Evolutionary conservation across 2,888 invertebrate genomes (phyloP).

Genomic region (Melieria omissa): DNA sequence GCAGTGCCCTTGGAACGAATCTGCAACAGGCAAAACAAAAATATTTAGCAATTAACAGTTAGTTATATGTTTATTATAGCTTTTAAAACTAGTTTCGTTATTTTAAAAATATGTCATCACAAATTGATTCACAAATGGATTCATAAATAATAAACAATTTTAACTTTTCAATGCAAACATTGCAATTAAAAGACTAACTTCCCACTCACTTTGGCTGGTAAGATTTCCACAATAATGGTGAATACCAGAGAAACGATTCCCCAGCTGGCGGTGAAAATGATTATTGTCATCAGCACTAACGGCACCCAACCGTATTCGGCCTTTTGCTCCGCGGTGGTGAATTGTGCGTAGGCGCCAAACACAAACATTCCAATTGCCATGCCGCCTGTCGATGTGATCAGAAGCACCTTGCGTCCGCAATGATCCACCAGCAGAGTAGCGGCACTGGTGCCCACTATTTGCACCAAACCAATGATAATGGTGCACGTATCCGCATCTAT

Average conservation of each 20-base stretch:
- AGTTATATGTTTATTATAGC: too few species aligned
- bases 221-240: slow-evolving; percentile 59
- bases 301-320: slow-evolving; percentile 56
- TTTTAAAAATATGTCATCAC: too few species aligned
- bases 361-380: slow-evolving; percentile 52
- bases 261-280: slow-evolving; percentile 57
- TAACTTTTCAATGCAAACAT: too few species aligned
- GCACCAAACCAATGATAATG: slow-evolving; percentile 59
- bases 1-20: slow-evolving; percentile 58
- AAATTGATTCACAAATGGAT: too few species aligned
- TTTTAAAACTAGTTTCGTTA: too few species aligned
- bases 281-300: slow-evolving; percentile 55
- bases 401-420: slow-evolving; percentile 57
- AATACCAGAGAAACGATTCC: slow-evolving; percentile 60
- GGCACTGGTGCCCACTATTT: slow-evolving; percentile 58
- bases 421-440: slow-evolving; percentile 59
- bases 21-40: slow-evolving; percentile 46
- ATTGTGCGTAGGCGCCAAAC: slow-evolving; percentile 56
- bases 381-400: slow-evolving; percentile 57
- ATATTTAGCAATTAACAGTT: not conserved
- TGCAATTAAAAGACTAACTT: not conserved
- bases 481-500: slow-evolving; percentile 60
- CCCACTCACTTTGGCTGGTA: slow-evolving; percentile 58
- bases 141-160: too few species aligned
- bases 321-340: slow-evolving; percentile 44